Evolutionary conservation across 2,797 vertebrate genomes (phyloP).

Genomic region (Melanotaenia trifasciata): DNA sequence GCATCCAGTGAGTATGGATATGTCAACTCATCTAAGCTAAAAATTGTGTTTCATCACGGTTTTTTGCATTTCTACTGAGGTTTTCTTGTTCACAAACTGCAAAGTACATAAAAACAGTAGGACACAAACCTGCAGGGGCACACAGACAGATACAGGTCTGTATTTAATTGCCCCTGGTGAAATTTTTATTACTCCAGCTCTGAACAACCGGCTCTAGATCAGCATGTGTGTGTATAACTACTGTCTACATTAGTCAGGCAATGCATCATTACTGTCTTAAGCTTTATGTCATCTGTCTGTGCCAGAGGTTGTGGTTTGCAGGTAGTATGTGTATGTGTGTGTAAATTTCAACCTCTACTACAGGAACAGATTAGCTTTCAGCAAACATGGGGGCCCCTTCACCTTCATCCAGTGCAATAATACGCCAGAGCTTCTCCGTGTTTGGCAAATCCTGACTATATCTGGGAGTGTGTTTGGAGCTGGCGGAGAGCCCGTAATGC

Average conservation of each 20-base stretch:
- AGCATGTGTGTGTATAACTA: neutral
- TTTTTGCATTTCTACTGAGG: neutral
- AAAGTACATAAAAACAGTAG: conserved; percentile 16
- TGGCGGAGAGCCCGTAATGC: conserved; percentile 33
- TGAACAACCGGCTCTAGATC: conserved; percentile 1
- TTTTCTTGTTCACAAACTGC: conserved; percentile 3
- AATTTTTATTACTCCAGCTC: conserved; percentile 35
- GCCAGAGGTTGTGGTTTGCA: neutral
- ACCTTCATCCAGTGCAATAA: neutral
- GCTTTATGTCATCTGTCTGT: neutral
- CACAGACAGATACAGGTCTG: conserved; percentile 7
- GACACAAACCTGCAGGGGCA: conserved; percentile 1
- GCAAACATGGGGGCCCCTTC: conserved; percentile 26
- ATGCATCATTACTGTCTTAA: conserved; percentile 7
- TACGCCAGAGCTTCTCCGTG: conserved; percentile 1
- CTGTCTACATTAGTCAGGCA: conserved; percentile 14
- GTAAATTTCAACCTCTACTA: neutral
- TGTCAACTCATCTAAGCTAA: neutral
- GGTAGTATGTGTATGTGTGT: neutral
- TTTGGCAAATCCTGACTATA: conserved; percentile 35
- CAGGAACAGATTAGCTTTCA: conserved; percentile 38
- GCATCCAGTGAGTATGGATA: neutral
- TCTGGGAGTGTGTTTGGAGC: conserved; percentile 23
- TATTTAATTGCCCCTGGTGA: conserved; percentile 32
- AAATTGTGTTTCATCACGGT: neutral